A percentile compares a stretch with the other conserved stretches of the same genome.
phyloP scores from a whole-genome alignment of 2,888 invertebrate genomes.

The Masnerella sp. region DNA sequence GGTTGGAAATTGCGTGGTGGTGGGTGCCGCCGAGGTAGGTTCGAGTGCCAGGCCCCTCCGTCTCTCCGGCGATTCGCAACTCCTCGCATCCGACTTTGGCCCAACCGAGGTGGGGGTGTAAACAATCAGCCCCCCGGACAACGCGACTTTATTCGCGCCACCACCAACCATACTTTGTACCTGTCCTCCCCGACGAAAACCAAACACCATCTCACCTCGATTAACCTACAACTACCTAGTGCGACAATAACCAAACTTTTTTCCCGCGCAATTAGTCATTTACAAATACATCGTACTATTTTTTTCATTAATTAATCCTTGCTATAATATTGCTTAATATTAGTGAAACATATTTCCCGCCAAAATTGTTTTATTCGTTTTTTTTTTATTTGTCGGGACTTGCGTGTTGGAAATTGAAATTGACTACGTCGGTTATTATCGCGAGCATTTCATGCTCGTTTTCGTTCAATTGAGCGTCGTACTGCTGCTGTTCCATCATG shows the following conservation, averaged over 20 bases:
- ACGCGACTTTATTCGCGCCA: constrained; percentile 21
- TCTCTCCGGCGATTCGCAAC: constrained; percentile 65
- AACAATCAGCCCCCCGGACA: constrained; percentile 72
- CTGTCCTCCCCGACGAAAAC: constrained; percentile 6
- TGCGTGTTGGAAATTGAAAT: not conserved
- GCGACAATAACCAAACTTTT: no score
- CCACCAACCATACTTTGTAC: no score
- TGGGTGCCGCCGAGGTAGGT: constrained; percentile 74
- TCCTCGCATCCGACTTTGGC: constrained; percentile 66
- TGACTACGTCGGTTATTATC: not conserved
- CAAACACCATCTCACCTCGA: no score
- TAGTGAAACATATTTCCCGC: no score
- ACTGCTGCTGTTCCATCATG: constrained; percentile 64
- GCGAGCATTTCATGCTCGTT: constrained; percentile 14
- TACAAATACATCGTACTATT: no score
- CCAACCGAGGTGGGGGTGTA: constrained; percentile 75
- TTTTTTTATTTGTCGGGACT: no score
- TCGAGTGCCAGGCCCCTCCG: constrained; percentile 73
- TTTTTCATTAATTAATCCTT: no score
- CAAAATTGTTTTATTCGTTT: no score
- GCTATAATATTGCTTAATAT: no score
- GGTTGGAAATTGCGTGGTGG: constrained; percentile 78
- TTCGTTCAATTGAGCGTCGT: constrained; percentile 28
- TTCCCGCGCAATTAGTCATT: no score
- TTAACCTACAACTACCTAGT: no score